Evolutionary conservation across 2,888 invertebrate species (phyloP).

Genomic region (Ichneumoninae sp.): DNA sequence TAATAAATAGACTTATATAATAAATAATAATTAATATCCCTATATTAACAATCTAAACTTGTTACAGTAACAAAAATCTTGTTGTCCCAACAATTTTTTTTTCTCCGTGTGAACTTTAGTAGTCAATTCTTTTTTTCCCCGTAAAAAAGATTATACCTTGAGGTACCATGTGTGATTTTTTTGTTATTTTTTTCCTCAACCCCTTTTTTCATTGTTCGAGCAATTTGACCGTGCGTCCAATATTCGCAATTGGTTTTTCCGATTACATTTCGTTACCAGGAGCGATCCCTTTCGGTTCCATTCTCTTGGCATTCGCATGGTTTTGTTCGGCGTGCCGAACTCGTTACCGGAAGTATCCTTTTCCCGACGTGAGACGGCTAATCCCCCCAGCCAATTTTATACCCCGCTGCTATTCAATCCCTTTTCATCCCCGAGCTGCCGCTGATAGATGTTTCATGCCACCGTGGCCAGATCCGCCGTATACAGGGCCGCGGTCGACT

Average conservation of each 20-base stretch:
- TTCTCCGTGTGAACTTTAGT: not conserved
- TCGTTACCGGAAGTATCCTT: conserved; percentile 37
- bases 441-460: conserved; percentile 38
- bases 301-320: not conserved
- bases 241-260: not conserved
- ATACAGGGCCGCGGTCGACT: conserved; percentile 29
- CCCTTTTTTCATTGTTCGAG: not conserved
- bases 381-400: conserved; percentile 45
- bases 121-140: not conserved
- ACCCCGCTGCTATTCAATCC: conserved; percentile 41
- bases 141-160: no score
- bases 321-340: not conserved
- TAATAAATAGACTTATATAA: no score
- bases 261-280: not conserved
- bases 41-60: no score
- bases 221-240: not conserved
- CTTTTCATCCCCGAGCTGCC: conserved; percentile 15
- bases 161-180: no score
- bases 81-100: no score
- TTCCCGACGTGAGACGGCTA: conserved; percentile 9
- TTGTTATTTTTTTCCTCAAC: no score
- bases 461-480: conserved; percentile 13
- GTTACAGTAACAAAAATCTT: no score
- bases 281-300: no score
- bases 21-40: no score